Base-by-base conservation (phyloP, 2,888 invertebrate species). In the Cyrtodaria siliqua region DNA sequence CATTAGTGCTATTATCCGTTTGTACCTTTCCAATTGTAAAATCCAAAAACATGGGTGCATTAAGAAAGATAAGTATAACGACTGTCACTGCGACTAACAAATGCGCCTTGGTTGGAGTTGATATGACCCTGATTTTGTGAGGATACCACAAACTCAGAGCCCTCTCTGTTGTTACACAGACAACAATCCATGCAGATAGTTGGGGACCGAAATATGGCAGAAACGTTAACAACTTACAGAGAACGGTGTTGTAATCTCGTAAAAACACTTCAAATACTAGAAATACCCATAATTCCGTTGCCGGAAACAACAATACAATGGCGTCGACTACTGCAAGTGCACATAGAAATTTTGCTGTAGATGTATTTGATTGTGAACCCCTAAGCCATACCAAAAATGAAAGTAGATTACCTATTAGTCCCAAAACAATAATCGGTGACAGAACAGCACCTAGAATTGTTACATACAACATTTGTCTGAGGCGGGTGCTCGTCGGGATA, bases 131-230 rank as follows among this genome's bases (percentile, higher is more conserved):
- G 2, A 73, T 61, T 42, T 47, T 63, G 20, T 73, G 78, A 2
- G 78, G 78, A 20, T 69, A 62, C 64, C 72, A 78, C 0, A 78
- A 64, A 29, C 68, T 68, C 20, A 78, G 18, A 1, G 72, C 53
- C 20, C 78, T 38, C 38, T 70, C 73, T 14, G 68, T 18, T 2
- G 78, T 78, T 24, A 78, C 73, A 12, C 49, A 73, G 0, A 78
- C 73, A 12, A 78, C 53, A 26, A 78, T 61, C 78, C 78, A 78
- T 12, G 78, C 61, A 9, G 78, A 78, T 24, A 78, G 42, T 40
- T 70, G 55, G 16, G 73, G 62, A 26, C 68, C 67, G 12, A 64
- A 57, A 24, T 66, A 78, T 2, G 73, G 53, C 20, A 73, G 16
- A 26, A 64, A 73, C 6, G 56, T 44, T 20, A 60, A 53, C 18